Base-by-base conservation (phyloP, 2,113 vertebrate species). In the Forbesichthys papilliferus region DNA sequence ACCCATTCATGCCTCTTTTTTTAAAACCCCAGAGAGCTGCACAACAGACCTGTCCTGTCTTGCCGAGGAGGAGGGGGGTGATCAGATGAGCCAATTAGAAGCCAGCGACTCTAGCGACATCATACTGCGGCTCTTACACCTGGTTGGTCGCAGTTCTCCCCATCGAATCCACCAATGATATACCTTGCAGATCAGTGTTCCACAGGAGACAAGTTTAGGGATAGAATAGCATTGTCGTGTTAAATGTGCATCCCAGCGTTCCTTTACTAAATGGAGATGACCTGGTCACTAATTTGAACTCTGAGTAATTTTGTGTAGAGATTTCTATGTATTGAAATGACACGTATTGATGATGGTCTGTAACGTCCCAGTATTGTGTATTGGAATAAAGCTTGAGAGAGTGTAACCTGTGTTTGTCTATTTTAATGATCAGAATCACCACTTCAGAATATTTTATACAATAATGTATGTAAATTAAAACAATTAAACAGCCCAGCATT, bases 351-450 rank as follows among this genome's bases (percentile, higher is more conserved):
- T 42, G 64, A 64, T 61, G 77, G 64, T 60, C n/a, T 63, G 42
- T 47, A 61, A 77, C 74, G 83, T 85, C 79, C 71, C 69, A 74
- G 75, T 70, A 68, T 72, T 86, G 79, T 82, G 84, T 91, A 80
- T 73, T 74, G 77, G 80, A 91, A 90, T 90, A 90, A 92, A 91
- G 66, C 74, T 83, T 83, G 74, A 84, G 82, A 83, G 42, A 76
- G 71, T 71, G 58, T 46, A 51, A 64, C 48, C 12, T 46, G 51
- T 11, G 71, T 60, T 20, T 12, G 11, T 3, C 48, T 58, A 62
- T 51, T 5, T 59, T 46, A 1, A 53, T 27, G 16, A 33, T 13
- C 71, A n/a, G 63, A 13, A 14, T 5, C 13, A 16, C 49, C n/a
- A n/a, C 6, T 14, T n/a, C 13, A 14, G 52, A 51, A 51, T 51